phyloP scores from a whole-genome alignment of 2,113 vertebrate species.

The Arothron firmamentum region DNA sequence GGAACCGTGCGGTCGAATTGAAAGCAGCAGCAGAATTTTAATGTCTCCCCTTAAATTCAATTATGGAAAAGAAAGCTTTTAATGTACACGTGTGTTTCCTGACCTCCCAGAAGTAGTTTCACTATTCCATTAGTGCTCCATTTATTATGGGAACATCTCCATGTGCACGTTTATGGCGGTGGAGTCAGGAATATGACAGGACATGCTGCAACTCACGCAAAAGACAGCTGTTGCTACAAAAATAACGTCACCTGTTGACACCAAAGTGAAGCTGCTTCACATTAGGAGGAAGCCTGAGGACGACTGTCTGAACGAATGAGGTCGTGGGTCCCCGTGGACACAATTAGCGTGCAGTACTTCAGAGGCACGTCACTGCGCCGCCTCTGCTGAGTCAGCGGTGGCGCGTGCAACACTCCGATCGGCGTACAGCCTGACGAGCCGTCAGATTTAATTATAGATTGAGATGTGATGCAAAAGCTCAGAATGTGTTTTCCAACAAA shows the following conservation, averaged over 20 bases:
- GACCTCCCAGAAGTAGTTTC: neutral
- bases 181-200: no score
- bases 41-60: neutral
- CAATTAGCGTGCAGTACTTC: conserved; percentile 55
- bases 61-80: neutral
- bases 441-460: no score
- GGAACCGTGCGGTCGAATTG: neutral
- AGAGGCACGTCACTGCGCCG: conserved; percentile 35
- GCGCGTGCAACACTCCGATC: conserved; percentile 19
- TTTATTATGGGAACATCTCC: no score
- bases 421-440: no score
- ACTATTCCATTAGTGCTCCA: neutral
- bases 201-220: no score
- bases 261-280: neutral
- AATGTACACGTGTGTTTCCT: neutral
- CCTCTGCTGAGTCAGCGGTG: conserved; percentile 33
- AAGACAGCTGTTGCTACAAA: no score
- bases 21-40: neutral
- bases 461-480: no score
- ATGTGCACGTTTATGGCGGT: no score
- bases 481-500: no score
- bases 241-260: neutral
- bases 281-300: conserved; percentile 2
- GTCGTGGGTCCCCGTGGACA: conserved; percentile 50
- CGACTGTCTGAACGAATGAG: conserved; percentile 18